Base-by-base conservation (phyloP, 2,797 vertebrate species). In the Acipenser transmontanus region DNA sequence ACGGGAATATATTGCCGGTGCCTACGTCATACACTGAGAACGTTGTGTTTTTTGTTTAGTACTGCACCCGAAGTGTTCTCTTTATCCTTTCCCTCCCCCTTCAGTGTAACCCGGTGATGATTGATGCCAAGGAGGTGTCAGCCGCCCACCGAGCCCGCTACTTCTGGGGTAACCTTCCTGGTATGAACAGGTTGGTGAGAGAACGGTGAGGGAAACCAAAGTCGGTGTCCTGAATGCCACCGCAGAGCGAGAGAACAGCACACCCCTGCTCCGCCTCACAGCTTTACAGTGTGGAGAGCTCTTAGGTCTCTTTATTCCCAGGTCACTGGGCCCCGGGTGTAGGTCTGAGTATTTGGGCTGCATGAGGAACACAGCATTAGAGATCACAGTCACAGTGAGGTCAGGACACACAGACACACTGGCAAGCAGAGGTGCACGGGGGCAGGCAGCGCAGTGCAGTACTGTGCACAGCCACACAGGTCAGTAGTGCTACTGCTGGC, bases 101-200 rank as follows among this genome's bases (percentile, higher is more conserved):
- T 1, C 84, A 93, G 91, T 92, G 89, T 71, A 92, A 93, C 66
- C 91, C 91, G 0, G 86, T 93, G 66, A 93, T 93, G 91, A 84
- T 93, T 0, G 86, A 93, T 0, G 91, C 91, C 0, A 85, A 91
- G 76, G 92, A 93, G 66, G 88, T 93, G 7, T 89, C 91, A 0
- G 88, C 91, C 51, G 83, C 90, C 14, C 91, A 92, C 76, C 74
- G 86, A 64, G 91, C 91, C 0, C 83, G 88, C 50, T 93, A 92
- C 50, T 92, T 92, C 77, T 93, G 91, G 91, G 91, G 91, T 11
- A 93, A 93, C 75, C 83, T 93, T 1, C 91, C 91, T 0, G 91
- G 91, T 50, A 92, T 93, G 91, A 86, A 91, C 82, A 90, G 91
- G 91, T 92, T 74, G 85, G 94, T 94, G 84, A 80, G 70, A 70